phyloP scores from a whole-genome alignment of 2,113 vertebrate species.

The Rhineura floridana region DNA sequence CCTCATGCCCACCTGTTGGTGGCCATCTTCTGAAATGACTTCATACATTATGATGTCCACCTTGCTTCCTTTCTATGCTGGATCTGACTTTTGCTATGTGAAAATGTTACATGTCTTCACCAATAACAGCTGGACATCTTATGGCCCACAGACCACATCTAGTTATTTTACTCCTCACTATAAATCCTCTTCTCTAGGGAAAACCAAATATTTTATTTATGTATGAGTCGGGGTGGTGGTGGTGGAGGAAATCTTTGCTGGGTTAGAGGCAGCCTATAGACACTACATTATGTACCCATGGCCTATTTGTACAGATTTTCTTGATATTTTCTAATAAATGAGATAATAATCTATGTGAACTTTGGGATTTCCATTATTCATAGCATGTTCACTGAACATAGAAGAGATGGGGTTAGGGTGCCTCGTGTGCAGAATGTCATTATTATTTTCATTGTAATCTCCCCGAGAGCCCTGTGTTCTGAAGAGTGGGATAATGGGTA shows the following conservation, averaged over 20 bases:
- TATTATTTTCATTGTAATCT: neutral
- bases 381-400: neutral
- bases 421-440: neutral
- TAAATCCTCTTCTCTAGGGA: neutral
- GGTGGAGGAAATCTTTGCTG: neutral
- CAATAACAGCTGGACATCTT: neutral
- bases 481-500: neutral
- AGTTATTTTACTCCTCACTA: neutral
- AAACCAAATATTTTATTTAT: neutral
- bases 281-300: neutral
- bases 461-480: neutral
- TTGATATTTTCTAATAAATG: neutral
- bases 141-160: neutral
- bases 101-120: neutral
- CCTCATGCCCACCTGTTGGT: neutral
- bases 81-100: neutral
- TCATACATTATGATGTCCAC: neutral
- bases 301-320: neutral
- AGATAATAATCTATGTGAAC: neutral
- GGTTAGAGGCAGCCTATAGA: neutral
- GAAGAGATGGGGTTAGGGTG: neutral
- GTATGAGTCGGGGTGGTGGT: neutral
- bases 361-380: neutral
- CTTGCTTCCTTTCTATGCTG: neutral
- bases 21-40: neutral